Conservation (phyloP, 1,140 invertebrate species). For the Maniola jurtina region DNA sequence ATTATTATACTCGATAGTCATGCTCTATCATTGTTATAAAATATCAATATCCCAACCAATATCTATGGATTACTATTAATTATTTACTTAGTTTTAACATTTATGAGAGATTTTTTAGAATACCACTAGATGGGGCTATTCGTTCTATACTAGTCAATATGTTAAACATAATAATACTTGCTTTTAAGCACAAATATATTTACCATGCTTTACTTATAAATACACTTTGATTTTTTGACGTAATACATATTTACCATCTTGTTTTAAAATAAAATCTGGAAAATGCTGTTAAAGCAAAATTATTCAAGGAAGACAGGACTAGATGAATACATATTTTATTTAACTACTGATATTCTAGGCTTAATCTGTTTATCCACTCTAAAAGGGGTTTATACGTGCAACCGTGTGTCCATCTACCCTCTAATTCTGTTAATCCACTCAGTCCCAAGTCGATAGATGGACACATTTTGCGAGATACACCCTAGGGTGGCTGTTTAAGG, state of each 20-base stretch:
- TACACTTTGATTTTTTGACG: neutral
- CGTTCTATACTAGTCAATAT: slow-evolving; percentile 22
- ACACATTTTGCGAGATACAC: too few relatives aligned
- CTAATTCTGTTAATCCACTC: too few relatives aligned
- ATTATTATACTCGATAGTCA: neutral
- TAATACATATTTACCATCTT: neutral
- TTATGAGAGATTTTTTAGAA: slow-evolving; percentile 13
- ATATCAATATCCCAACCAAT: neutral
- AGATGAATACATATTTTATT: slow-evolving; percentile 41
- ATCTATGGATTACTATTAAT: slow-evolving; percentile 3
- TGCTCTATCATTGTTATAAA: neutral
- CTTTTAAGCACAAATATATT: slow-evolving; percentile 21
- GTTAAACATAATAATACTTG: slow-evolving; percentile 25
- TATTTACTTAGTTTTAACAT: slow-evolving; percentile 6
- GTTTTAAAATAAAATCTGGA: neutral
- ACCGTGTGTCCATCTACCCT: too few relatives aligned
- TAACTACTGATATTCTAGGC: slow-evolving; percentile 15
- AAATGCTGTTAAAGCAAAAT: slow-evolving; percentile 11
- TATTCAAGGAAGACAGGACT: slow-evolving; percentile 63
- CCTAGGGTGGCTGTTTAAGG: too few relatives aligned
- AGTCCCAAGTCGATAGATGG: too few relatives aligned
- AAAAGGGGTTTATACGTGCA: too few relatives aligned
- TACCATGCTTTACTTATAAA: slow-evolving; percentile 2
- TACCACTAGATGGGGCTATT: slow-evolving; percentile 26
- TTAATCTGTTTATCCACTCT: too few relatives aligned